phyloP scores from a whole-genome alignment of 2,888 invertebrate genomes.

The Cataglyphis livida region DNA sequence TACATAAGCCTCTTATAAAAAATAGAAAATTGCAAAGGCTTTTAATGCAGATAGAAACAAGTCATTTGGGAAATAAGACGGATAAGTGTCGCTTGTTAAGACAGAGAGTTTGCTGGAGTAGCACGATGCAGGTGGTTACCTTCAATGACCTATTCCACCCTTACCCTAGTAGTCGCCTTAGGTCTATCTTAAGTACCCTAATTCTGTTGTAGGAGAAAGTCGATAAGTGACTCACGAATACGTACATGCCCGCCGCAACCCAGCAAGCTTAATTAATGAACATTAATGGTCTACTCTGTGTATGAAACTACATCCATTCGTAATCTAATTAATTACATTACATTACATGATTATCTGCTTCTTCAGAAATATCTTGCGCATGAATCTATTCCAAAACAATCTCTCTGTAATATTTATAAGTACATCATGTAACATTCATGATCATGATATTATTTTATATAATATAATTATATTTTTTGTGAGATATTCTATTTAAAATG shows the following conservation, averaged over 20 bases:
- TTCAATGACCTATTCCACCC: slow-evolving; percentile 61
- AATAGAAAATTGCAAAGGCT: not conserved
- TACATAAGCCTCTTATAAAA: not conserved
- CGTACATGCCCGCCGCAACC: slow-evolving; percentile 65
- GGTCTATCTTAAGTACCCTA: slow-evolving; percentile 51
- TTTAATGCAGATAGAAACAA: not conserved
- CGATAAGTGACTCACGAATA: slow-evolving; percentile 79
- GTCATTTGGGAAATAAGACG: slow-evolving; percentile 8
- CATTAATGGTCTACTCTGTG: not conserved
- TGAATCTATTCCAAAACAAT: not conserved
- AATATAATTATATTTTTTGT: too few relatives aligned
- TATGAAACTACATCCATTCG: not conserved
- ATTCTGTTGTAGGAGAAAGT: slow-evolving; percentile 74
- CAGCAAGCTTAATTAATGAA: slow-evolving; percentile 54
- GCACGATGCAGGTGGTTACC: slow-evolving; percentile 22
- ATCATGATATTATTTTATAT: not conserved
- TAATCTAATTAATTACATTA: slow-evolving; percentile 9
- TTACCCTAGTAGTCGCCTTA: slow-evolving; percentile 57
- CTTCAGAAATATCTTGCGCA: not conserved
- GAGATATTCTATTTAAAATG: too few relatives aligned
- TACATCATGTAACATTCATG: not conserved
- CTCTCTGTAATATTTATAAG: not conserved
- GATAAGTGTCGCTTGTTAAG: not conserved
- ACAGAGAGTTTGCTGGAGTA: not conserved
- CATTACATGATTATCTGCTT: not conserved